Evolutionary conservation across 2,888 invertebrate genomes (phyloP).

Genomic region (Cactoblastis cactorum): DNA sequence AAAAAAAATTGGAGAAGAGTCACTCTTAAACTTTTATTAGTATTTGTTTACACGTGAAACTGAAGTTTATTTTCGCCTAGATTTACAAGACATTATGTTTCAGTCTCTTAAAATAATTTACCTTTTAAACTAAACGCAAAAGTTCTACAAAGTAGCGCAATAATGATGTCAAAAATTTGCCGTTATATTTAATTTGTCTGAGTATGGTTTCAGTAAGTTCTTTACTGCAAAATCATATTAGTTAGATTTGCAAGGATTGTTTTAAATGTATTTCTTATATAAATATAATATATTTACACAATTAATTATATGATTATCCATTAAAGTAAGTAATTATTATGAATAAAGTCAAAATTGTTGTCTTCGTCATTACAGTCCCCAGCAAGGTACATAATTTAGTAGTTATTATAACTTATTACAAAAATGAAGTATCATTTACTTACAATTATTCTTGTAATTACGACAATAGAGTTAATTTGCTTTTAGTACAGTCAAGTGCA

Average conservation of each 20-base stretch:
- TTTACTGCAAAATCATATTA: too few relatives aligned
- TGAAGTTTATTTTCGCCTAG: too few relatives aligned
- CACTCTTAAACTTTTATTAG: too few relatives aligned
- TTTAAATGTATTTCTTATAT: background rate
- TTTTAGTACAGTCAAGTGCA: background rate
- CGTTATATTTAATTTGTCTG: too few relatives aligned
- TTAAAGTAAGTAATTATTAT: background rate
- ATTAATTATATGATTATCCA: background rate
- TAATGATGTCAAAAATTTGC: too few relatives aligned
- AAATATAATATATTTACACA: background rate
- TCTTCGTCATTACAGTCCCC: slow-evolving; percentile 17
- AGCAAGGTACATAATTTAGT: slow-evolving; percentile 22
- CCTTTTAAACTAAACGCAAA: too few relatives aligned
- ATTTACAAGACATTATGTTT: too few relatives aligned
- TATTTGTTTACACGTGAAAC: too few relatives aligned
- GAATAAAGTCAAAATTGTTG: background rate
- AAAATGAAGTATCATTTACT: slow-evolving; percentile 20
- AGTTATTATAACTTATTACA: slow-evolving; percentile 19
- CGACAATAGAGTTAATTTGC: slow-evolving; percentile 13
- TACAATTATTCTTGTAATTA: slow-evolving; percentile 18
- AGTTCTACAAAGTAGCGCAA: too few relatives aligned
- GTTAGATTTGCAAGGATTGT: background rate
- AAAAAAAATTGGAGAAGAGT: too few relatives aligned
- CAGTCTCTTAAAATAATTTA: too few relatives aligned
- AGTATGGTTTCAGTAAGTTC: too few relatives aligned